Percentiles rank a stretch among this genome's conserved stretches.
phyloP scores from a whole-genome alignment of 2,113 vertebrate species.

The Maccullochella peelii region DNA sequence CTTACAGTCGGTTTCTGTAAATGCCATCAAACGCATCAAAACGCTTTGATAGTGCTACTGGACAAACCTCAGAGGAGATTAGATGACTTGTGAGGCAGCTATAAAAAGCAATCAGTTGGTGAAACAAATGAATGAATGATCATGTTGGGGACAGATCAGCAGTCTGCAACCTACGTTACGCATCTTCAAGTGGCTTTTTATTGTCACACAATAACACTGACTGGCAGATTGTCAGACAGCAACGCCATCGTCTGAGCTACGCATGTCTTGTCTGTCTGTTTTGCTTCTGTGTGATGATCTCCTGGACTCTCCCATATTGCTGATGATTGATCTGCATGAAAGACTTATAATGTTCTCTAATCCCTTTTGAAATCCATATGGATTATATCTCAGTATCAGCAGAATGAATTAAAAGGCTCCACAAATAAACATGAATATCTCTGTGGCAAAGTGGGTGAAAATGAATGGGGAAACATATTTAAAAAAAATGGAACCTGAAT shows the following conservation, averaged over 20 bases:
- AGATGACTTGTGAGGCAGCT: not conserved
- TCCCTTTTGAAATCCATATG: constrained; percentile 35
- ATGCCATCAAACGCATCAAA: not conserved
- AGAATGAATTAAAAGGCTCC: constrained; percentile 16
- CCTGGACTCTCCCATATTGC: not conserved
- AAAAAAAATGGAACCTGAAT: too few species aligned
- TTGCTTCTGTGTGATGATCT: constrained; percentile 13
- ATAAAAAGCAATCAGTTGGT: not conserved
- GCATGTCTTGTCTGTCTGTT: constrained; percentile 17
- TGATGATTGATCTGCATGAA: constrained; percentile 36
- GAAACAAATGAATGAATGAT: not conserved
- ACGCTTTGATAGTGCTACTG: constrained; percentile 1
- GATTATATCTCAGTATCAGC: constrained; percentile 22
- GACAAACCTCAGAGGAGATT: not conserved
- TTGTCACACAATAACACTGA: not conserved
- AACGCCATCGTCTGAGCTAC: not conserved
- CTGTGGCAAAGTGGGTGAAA: constrained; percentile 5
- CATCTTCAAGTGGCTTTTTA: not conserved
- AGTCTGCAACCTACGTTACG: not conserved
- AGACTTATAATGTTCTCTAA: constrained; percentile 6
- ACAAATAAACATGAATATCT: not conserved
- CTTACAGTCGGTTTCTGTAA: not conserved
- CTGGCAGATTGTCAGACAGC: not conserved
- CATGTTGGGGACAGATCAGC: not conserved
- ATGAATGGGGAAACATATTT: not conserved